phyloP scores from a whole-genome alignment of 2,888 invertebrate genomes.

The Amblyjoppa proteus region DNA sequence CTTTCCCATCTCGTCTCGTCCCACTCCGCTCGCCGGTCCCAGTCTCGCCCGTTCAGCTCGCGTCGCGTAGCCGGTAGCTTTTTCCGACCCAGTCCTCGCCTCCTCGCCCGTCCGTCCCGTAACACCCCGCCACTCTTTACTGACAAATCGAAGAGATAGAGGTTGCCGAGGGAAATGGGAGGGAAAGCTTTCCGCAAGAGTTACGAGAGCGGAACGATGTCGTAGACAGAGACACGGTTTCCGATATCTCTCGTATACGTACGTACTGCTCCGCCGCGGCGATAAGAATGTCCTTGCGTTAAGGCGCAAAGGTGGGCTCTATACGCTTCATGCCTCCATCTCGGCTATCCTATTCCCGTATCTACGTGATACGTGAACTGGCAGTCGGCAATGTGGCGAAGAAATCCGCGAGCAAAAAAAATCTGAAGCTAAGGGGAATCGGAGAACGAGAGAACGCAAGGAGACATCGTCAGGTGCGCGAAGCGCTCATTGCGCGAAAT shows the following conservation, averaged over 20 bases:
- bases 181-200: slow-evolving; percentile 76
- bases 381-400: slow-evolving; percentile 16
- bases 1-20: slow-evolving; percentile 52
- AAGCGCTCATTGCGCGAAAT: background rate
- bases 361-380: slow-evolving; percentile 30
- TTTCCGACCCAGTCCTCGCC: slow-evolving; percentile 25
- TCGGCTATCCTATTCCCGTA: slow-evolving; percentile 65
- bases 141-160: slow-evolving; percentile 80
- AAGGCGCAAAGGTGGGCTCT: slow-evolving; percentile 49
- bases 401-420: slow-evolving; percentile 1
- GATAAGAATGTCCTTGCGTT: slow-evolving; percentile 75
- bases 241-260: slow-evolving; percentile 73
- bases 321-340: slow-evolving; percentile 55
- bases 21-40: background rate
- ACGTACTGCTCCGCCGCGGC: slow-evolving; percentile 57
- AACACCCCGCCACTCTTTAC: slow-evolving; percentile 67
- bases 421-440: background rate
- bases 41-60: slow-evolving; percentile 9
- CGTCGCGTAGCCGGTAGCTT: slow-evolving; percentile 23
- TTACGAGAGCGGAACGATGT: slow-evolving; percentile 78
- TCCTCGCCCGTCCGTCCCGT: slow-evolving; percentile 30
- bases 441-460: background rate
- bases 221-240: slow-evolving; percentile 77
- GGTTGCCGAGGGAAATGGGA: slow-evolving; percentile 75
- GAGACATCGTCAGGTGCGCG: background rate